Conservation (phyloP, 35 echinoderm and acorn worm species). For the Holothuria glaberrima region DNA sequence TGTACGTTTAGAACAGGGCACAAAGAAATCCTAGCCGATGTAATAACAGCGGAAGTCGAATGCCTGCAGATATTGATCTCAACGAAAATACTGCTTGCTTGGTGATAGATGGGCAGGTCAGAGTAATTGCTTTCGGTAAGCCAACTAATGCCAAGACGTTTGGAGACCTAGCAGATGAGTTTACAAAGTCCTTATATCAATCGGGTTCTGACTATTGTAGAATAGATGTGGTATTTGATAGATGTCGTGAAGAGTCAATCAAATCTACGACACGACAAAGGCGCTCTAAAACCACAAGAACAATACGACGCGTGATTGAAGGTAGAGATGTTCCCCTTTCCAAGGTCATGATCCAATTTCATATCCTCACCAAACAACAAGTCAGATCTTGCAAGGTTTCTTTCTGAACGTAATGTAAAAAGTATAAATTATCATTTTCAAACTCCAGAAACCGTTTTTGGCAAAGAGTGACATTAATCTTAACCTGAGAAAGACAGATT, state of each 20-base stretch:
- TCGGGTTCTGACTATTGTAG: too few relatives aligned
- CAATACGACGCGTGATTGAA: too few relatives aligned
- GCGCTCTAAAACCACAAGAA: slow-evolving; percentile 30
- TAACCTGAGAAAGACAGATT: too few relatives aligned
- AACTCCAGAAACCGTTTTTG: too few relatives aligned
- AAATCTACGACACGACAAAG: slow-evolving; percentile 48
- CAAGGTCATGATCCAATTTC: slow-evolving; percentile 57
- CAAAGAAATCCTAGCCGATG: too few relatives aligned
- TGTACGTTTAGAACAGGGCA: slow-evolving; percentile 26
- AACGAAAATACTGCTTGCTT: slow-evolving; percentile 16
- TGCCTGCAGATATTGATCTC: slow-evolving; percentile 57
- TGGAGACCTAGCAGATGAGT: slow-evolving; percentile 27
- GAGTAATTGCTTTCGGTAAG: slow-evolving; percentile 17
- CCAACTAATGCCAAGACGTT: slow-evolving; percentile 17
- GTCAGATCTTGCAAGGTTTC: slow-evolving; percentile 47
- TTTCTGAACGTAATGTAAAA: too few relatives aligned
- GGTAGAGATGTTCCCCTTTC: slow-evolving; percentile 62
- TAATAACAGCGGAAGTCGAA: too few relatives aligned
- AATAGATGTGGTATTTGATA: too few relatives aligned
- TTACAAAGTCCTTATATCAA: too few relatives aligned
- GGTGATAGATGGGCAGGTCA: slow-evolving; percentile 51
- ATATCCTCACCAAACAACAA: slow-evolving; percentile 49
- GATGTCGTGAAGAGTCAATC: slow-evolving; percentile 59
- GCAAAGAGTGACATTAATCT: too few relatives aligned
- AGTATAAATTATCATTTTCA: too few relatives aligned